A percentile compares a stretch with the other conserved stretches of the same genome.
These are phyloP conservation scores for Nomada flava DNA, from an alignment of 2,888 invertebrate genomes.

Conservation along the genomic window DNA sequence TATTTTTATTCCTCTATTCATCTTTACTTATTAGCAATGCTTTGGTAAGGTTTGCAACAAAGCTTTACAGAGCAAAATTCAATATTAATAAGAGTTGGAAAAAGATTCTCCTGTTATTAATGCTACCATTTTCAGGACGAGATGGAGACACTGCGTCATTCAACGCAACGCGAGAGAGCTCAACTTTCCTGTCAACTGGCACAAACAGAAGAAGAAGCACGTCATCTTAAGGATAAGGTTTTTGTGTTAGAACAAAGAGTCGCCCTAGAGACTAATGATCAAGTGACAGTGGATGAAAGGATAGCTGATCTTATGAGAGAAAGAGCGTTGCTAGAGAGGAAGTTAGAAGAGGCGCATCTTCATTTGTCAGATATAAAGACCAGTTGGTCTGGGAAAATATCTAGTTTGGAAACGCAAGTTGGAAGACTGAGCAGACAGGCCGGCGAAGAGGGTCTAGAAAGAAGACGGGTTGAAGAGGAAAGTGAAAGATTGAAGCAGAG, in stretches of 20 bases:
- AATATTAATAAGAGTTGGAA: constrained; percentile 1
- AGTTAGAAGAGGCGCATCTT: constrained; percentile 93
- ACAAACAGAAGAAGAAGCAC: constrained; percentile 90
- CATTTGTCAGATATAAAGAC: constrained; percentile 95
- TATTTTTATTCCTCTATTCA: constrained; percentile 44
- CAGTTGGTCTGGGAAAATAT: constrained; percentile 96
- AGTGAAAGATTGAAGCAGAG: constrained; percentile 88
- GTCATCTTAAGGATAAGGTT: constrained; percentile 88
- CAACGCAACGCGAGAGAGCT: constrained; percentile 89
- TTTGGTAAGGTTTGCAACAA: constrained; percentile 62
- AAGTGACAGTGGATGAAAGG: constrained; percentile 85
- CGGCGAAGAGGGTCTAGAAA: constrained; percentile 93
- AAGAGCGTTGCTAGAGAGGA: constrained; percentile 89
- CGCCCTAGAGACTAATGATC: constrained; percentile 83
- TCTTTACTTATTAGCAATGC: constrained; percentile 55
- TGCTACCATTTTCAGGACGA: constrained; percentile 88
- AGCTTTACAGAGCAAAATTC: constrained; percentile 54
- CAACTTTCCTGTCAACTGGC: constrained; percentile 89
- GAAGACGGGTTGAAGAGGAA: constrained; percentile 90
- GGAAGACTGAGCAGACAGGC: constrained; percentile 93
- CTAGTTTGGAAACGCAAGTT: constrained; percentile 95
- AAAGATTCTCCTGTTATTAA: constrained; percentile 29
- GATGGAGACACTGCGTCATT: constrained; percentile 90
- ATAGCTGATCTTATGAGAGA: constrained; percentile 87
- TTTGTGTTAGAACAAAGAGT: constrained; percentile 85